A percentile compares a stretch with the other conserved stretches of the same genome.
Conservation (phyloP, 2,113 vertebrate genomes). For the Strigops habroptila region DNA sequence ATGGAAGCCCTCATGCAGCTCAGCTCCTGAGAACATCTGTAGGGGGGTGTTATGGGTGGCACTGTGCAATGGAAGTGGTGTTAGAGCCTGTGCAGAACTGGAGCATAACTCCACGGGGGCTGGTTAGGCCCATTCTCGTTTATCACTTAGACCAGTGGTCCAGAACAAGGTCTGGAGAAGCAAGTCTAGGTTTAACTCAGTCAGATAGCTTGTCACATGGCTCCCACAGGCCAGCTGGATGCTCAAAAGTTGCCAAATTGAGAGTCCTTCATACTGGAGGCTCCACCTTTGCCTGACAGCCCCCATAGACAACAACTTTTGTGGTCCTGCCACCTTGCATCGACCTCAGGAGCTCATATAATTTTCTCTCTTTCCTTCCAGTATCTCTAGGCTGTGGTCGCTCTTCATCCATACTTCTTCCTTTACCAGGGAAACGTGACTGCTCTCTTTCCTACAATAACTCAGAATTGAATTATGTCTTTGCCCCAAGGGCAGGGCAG, state of each 20-base stretch:
- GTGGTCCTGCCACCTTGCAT: neutral
- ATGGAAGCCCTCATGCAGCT: neutral
- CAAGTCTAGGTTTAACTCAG: neutral
- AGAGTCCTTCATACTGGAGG: neutral
- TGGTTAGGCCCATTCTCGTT: neutral
- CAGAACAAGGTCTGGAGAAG: neutral
- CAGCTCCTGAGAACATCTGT: neutral
- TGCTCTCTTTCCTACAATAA: neutral
- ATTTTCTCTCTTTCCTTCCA: neutral
- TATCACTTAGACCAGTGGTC: rapidly evolving
- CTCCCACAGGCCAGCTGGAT: neutral
- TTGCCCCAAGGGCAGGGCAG: neutral
- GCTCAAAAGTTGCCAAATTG: neutral
- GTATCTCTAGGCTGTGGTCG: neutral
- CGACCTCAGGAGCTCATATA: neutral
- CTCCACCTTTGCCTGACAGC: neutral
- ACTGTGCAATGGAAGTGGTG: neutral
- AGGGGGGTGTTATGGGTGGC: neutral
- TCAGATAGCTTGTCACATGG: neutral
- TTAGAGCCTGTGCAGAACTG: neutral
- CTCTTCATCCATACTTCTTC: neutral
- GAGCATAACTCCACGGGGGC: neutral
- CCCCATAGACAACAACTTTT: neutral
- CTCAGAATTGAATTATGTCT: neutral
- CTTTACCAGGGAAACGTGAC: neutral